Conservation (phyloP, 2,797 vertebrate species). For the Knipowitschia caucasica region DNA sequence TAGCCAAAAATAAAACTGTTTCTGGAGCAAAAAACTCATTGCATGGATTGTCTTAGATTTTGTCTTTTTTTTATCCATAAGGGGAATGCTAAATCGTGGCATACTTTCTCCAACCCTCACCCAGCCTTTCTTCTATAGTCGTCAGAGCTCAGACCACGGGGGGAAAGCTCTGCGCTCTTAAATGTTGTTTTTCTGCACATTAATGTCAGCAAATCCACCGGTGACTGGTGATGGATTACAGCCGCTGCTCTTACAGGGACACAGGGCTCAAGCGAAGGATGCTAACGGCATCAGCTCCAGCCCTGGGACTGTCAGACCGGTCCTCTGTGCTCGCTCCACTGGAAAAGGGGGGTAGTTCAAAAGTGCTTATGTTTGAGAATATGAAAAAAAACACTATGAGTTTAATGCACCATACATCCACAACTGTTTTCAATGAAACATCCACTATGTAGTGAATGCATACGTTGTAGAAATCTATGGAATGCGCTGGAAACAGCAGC, state of each 20-base stretch:
- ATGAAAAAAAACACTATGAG: too few relatives aligned
- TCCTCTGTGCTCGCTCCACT: constrained; percentile 24
- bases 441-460: too few relatives aligned
- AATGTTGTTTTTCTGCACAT: constrained; percentile 60
- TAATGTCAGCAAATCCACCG: constrained; percentile 52
- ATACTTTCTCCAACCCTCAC: too few relatives aligned
- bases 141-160: constrained; percentile 11
- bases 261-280: constrained; percentile 27
- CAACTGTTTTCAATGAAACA: too few relatives aligned
- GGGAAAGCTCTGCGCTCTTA: constrained; percentile 31
- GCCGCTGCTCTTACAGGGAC: constrained; percentile 36
- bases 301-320: constrained; percentile 47
- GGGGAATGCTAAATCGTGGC: too few relatives aligned
- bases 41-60: too few relatives aligned
- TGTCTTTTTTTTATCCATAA: too few relatives aligned
- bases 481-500: too few relatives aligned
- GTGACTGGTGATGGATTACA: constrained; percentile 68
- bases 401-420: too few relatives aligned
- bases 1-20: too few relatives aligned
- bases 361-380: background rate
- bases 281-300: constrained; percentile 33
- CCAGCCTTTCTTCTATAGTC: constrained; percentile 32
- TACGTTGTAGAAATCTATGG: too few relatives aligned
- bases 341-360: background rate
- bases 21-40: too few relatives aligned